Evolutionary conservation across 2,888 invertebrate genomes (phyloP).

Genomic region (Pristionchus maxplancki): DNA sequence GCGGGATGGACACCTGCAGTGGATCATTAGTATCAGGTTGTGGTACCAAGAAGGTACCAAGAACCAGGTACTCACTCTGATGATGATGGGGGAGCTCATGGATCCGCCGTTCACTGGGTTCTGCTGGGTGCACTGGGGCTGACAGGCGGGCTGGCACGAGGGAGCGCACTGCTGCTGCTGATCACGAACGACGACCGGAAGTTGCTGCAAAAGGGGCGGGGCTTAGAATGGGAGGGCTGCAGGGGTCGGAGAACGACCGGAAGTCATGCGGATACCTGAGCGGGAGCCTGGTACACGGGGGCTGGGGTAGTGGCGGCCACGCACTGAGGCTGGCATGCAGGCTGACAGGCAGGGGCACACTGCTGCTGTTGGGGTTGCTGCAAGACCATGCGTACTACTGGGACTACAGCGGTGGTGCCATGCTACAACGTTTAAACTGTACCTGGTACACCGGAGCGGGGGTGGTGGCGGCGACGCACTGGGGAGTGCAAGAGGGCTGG

Average conservation of each 20-base stretch:
- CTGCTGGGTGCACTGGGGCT: slow-evolving; percentile 47
- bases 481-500: slow-evolving; percentile 34
- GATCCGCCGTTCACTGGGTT: slow-evolving; percentile 26
- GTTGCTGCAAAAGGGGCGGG: slow-evolving; percentile 6
- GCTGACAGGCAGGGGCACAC: slow-evolving; percentile 24
- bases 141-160: slow-evolving; percentile 41
- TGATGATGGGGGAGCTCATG: slow-evolving; percentile 7
- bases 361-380: not conserved
- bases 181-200: slow-evolving; percentile 39
- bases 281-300: slow-evolving; percentile 42
- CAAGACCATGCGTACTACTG: not conserved
- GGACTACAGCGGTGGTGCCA: not conserved
- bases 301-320: slow-evolving; percentile 20
- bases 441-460: slow-evolving; percentile 11
- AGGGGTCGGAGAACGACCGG: not conserved
- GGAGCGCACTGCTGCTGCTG: slow-evolving; percentile 40
- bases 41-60: not conserved
- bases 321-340: slow-evolving; percentile 32
- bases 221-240: not conserved
- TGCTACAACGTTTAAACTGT: not conserved
- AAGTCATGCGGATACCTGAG: slow-evolving; percentile 3
- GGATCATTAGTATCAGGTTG: not conserved
- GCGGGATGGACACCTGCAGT: slow-evolving; percentile 29
- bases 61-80: not conserved
- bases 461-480: slow-evolving; percentile 12